Base-by-base conservation (phyloP, 1,140 invertebrate genomes). In the Argopecten irradians region DNA sequence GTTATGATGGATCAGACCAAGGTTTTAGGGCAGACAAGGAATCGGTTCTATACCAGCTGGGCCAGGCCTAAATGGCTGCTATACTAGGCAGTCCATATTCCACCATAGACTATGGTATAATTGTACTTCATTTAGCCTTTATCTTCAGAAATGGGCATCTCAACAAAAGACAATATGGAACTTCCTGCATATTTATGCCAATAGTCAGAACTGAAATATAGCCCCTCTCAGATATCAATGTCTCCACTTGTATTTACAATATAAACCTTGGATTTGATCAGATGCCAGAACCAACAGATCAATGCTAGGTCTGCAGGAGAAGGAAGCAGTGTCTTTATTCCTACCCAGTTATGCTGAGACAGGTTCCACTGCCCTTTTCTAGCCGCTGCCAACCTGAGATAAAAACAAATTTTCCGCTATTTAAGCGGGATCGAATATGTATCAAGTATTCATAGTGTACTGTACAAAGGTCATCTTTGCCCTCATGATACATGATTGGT, bases 321-420 rank as follows among this genome's bases (percentile, higher is more conserved):
- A n/a, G n/a, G 55, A 71, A 71, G 22, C 19, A 28, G 22, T n/a
- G n/a, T 71, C 22, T n/a, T 71, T 71, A n/a, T 71, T 71, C 11
- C 22, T 71, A n/a, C n/a, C 55, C 28, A 28, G 55, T 71, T 71
- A 71, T 71, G 55, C 55, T 11, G 55, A 71, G 55, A 71, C 55
- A 71, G 55, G 55, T 71, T 71, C 55, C 1, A 71, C 55, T 8
- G 55, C 55, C 55, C 55, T 28, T 71, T 71, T 71, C 55, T 71
- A n/a, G 55, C 28, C 11, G 22, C 55, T 71, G 55, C 55, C 55
- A 71, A 71, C 22, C 55, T 71, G 55, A 71, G 55, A 71, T 71
- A 71, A 71, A 71, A 71, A 71, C 55, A 71, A 71, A 71, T 71
- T 71, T 71, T 71, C 55, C 55, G 55, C 55, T 71, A 71, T 71